Evolutionary conservation across 2,888 invertebrate genomes (phyloP).

Genomic region (Drosophila mettleri): DNA sequence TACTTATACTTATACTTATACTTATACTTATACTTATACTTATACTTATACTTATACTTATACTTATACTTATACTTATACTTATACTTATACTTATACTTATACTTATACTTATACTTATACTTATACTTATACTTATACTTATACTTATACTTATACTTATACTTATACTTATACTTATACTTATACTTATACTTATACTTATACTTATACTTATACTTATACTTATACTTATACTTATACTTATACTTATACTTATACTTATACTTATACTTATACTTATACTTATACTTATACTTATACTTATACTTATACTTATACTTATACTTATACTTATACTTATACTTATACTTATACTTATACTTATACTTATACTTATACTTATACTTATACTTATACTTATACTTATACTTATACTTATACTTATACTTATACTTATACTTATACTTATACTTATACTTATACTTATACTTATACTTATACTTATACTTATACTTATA

Average conservation of each 20-base stretch:
- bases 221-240: slow-evolving; percentile 6
- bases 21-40: slow-evolving; percentile 6
- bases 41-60: slow-evolving; percentile 7
- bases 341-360: not conserved
- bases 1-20: slow-evolving; percentile 6
- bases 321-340: slow-evolving; percentile 6
- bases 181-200: slow-evolving; percentile 8
- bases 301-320: slow-evolving; percentile 6
- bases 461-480: slow-evolving; percentile 6
- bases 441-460: slow-evolving; percentile 4
- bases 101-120: slow-evolving; percentile 5
- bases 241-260: slow-evolving; percentile 6
- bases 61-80: slow-evolving; percentile 7
- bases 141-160: slow-evolving; percentile 11
- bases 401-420: slow-evolving; percentile 8
- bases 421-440: slow-evolving; percentile 5
- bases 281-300: slow-evolving; percentile 6
- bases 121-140: slow-evolving; percentile 9
- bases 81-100: slow-evolving; percentile 7
- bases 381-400: slow-evolving; percentile 7
- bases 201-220: slow-evolving; percentile 3
- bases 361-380: slow-evolving; percentile 3
- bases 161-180: slow-evolving; percentile 10
- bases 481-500: slow-evolving; percentile 3
- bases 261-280: slow-evolving; percentile 5